Evolutionary conservation across 2,797 vertebrate species (phyloP).

Genomic region (Malacoraja senta): DNA sequence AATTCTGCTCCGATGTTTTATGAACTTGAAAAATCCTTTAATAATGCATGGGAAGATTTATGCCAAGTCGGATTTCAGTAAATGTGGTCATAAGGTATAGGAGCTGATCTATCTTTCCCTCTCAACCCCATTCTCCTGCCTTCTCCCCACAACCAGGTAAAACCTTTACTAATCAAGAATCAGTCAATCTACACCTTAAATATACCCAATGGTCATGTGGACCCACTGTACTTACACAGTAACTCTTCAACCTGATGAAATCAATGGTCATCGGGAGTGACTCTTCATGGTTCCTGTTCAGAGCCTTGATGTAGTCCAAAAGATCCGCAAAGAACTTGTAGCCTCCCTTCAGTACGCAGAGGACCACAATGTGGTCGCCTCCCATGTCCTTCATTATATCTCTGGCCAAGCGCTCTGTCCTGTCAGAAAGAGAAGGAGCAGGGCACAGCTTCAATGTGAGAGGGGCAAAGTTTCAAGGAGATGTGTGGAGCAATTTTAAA

Average conservation of each 20-base stretch:
- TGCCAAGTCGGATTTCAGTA: no score
- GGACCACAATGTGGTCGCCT: slow-evolving; percentile 70
- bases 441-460: no score
- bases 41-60: no score
- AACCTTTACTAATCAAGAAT: no score
- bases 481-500: no score
- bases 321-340: slow-evolving; percentile 82
- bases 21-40: no score
- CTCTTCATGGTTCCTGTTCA: slow-evolving; percentile 74
- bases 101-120: no score
- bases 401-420: slow-evolving; percentile 73
- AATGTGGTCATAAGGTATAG: no score
- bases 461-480: not conserved
- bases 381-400: slow-evolving; percentile 76
- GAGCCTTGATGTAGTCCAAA: slow-evolving; percentile 73
- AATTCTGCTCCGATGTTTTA: no score
- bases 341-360: slow-evolving; percentile 78
- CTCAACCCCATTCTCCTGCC: no score
- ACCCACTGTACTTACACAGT: slow-evolving; percentile 59
- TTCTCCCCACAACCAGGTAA: no score
- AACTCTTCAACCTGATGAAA: slow-evolving; percentile 78
- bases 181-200: not conserved
- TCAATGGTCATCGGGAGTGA: slow-evolving; percentile 76
- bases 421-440: slow-evolving; percentile 43
- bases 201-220: not conserved